phyloP scores from a whole-genome alignment of 2,113 vertebrate species.

The Cebidichthys violaceus region DNA sequence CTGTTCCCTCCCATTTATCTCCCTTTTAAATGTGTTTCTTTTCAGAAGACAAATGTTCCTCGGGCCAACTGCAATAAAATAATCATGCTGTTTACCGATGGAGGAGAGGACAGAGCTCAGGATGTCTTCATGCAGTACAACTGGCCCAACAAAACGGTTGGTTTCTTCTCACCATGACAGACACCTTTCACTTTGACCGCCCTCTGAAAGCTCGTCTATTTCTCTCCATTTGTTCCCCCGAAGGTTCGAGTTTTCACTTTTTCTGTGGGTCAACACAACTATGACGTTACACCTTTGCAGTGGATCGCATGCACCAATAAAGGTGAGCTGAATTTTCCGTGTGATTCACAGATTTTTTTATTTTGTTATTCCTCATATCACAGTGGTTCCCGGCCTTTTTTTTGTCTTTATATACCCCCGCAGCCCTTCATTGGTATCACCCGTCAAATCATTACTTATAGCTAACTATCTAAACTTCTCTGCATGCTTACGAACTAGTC shows the following conservation, averaged over 20 bases:
- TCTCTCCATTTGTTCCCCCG: not conserved
- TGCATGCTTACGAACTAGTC: not conserved
- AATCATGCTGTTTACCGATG: conserved; percentile 99
- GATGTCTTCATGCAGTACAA: conserved; percentile 98
- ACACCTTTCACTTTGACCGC: not conserved
- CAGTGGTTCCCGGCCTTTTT: not conserved
- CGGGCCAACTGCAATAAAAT: conserved; percentile 99
- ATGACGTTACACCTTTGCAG: conserved; percentile 96
- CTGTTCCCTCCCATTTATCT: conserved; percentile 1
- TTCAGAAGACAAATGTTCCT: conserved; percentile 91
- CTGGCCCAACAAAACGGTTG: conserved; percentile 98
- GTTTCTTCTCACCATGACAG: conserved; percentile 37
- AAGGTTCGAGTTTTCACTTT: conserved; percentile 95
- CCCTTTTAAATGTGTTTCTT: conserved; percentile 34
- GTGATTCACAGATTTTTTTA: not conserved
- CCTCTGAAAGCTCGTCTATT: not conserved
- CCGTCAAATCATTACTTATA: not conserved
- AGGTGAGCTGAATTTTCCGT: conserved; percentile 81
- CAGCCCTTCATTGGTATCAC: not conserved
- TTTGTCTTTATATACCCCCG: not conserved
- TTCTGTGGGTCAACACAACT: conserved; percentile 98
- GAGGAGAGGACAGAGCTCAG: conserved; percentile 96
- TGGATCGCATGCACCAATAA: conserved; percentile 99
- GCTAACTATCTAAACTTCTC: not conserved
- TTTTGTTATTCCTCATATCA: not conserved